A percentile compares a stretch with the other conserved stretches of the same genome.
These are phyloP conservation scores for Trichosurus vulpecula DNA, from an alignment of 2,797 vertebrate species.

Conservation along the genomic window DNA sequence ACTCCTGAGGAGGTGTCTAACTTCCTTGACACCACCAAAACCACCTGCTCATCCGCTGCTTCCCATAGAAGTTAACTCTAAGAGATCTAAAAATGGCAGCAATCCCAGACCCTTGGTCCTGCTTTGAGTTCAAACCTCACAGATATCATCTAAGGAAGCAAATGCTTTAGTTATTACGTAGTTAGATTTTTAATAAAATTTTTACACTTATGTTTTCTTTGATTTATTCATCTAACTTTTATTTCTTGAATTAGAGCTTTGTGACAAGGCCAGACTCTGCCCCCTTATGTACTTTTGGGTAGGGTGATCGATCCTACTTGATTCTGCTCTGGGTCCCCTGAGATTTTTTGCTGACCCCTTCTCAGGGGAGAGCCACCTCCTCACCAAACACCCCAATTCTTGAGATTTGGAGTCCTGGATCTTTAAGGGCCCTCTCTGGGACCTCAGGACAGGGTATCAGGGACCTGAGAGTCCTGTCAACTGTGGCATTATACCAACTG, in stretches of 20 bases:
- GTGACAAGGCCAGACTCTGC: background rate
- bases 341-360: background rate
- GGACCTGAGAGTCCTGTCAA: no score
- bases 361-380: no score
- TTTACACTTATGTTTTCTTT: no score
- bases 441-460: no score
- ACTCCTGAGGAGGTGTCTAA: background rate
- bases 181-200: background rate
- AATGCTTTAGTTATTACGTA: background rate
- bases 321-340: background rate
- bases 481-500: background rate
- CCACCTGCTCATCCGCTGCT: background rate
- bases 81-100: background rate
- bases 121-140: background rate
- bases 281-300: background rate
- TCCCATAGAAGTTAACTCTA: background rate
- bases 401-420: no score
- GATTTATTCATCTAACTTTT: background rate
- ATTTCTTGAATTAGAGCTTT: background rate
- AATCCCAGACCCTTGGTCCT: background rate
- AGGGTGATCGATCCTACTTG: background rate
- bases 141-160: background rate
- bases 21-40: background rate
- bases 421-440: no score
- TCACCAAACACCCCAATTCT: no score